A percentile compares a stretch with the other conserved stretches of the same genome.
Conservation (phyloP, 2,113 vertebrate species). For the Sylvilagus bachmani region DNA sequence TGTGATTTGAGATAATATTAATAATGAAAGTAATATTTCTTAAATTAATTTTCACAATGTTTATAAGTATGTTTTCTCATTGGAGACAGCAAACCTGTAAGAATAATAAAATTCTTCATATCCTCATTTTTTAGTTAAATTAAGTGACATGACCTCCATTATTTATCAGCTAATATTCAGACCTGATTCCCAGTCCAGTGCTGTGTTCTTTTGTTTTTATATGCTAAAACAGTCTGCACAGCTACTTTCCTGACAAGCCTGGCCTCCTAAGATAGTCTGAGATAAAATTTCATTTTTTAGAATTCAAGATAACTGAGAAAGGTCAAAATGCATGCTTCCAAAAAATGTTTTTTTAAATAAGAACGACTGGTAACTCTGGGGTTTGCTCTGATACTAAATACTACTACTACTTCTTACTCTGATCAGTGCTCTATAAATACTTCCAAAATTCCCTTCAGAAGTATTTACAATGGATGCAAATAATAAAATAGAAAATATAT, state of each 20-base stretch:
- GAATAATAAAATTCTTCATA: neutral
- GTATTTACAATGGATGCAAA: neutral
- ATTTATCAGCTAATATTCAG: slow-evolving; percentile 25
- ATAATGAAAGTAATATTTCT: neutral
- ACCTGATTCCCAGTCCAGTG: neutral
- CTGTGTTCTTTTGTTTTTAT: slow-evolving; percentile 26
- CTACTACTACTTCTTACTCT: neutral
- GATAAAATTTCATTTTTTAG: slow-evolving; percentile 41
- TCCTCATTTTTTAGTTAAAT: neutral
- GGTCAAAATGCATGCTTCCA: slow-evolving; percentile 29
- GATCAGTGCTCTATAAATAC: neutral
- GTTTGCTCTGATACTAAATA: slow-evolving; percentile 22
- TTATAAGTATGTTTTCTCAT: neutral
- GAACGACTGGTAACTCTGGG: neutral
- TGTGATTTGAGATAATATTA: neutral
- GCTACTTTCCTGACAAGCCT: neutral
- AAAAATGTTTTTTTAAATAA: neutral
- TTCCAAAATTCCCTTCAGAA: neutral
- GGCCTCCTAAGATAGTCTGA: neutral
- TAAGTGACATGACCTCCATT: neutral
- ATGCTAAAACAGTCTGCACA: neutral
- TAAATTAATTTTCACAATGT: neutral
- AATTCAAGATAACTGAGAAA: slow-evolving; percentile 41
- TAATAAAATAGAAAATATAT: neutral
- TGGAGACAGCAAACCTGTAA: neutral